These are phyloP conservation scores for Hermaeophaga mercurialis DNA, from an alignment of 2,888 invertebrate species.

Conservation along the genomic window DNA sequence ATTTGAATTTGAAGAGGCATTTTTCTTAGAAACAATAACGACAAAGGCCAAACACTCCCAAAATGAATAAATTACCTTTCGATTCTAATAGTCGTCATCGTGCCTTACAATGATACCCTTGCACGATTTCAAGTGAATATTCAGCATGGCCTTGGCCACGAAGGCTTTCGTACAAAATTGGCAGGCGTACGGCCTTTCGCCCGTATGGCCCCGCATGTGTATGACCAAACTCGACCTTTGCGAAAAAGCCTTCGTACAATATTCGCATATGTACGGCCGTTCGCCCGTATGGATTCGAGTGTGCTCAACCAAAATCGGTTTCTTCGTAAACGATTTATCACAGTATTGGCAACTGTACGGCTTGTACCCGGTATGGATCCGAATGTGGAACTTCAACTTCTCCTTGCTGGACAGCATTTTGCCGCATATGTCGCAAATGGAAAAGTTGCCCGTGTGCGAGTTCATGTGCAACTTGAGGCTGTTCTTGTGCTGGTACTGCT, in stretches of 20 bases:
- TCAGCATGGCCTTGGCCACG: constrained; percentile 67
- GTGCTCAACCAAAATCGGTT: constrained; percentile 54
- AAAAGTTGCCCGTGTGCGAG: constrained; percentile 60
- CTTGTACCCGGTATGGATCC: constrained; percentile 54
- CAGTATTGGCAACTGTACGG: constrained; percentile 54
- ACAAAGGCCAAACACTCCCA: background rate
- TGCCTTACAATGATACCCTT: constrained; percentile 44
- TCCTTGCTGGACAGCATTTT: constrained; percentile 61
- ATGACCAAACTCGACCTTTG: constrained; percentile 69
- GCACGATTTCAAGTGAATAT: constrained; percentile 65
- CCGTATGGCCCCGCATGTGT: constrained; percentile 69
- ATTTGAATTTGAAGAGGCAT: too few species aligned
- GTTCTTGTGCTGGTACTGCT: constrained; percentile 55
- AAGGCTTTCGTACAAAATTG: constrained; percentile 66
- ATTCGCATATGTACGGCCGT: constrained; percentile 60
- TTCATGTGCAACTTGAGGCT: constrained; percentile 57
- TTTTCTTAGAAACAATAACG: too few species aligned
- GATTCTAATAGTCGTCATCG: constrained; percentile 21
- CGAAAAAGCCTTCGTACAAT: constrained; percentile 67
- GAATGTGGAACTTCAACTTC: constrained; percentile 59
- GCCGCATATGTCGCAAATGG: constrained; percentile 66
- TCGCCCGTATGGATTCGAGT: constrained; percentile 55
- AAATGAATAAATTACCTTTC: background rate
- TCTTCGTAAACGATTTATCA: constrained; percentile 55
- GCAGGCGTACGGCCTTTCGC: constrained; percentile 66